Base-by-base conservation (phyloP, 2,888 invertebrate genomes). In the Trisateles emortualis region DNA sequence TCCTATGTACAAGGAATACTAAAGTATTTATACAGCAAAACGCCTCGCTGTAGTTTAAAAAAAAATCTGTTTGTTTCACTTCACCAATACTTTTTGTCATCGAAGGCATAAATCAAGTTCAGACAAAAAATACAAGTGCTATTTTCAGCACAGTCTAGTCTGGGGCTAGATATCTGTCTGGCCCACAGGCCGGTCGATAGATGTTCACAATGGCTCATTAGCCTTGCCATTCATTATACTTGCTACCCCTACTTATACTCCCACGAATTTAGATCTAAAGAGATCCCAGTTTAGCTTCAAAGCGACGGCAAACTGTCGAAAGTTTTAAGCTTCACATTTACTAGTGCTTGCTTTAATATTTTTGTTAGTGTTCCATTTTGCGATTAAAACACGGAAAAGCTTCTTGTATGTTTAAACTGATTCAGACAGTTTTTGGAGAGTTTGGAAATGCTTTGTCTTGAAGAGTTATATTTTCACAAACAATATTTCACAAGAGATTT, bases 211-310 rank as follows among this genome's bases (percentile, higher is more conserved):
- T 60, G 63, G 53, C 72, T 76, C 72, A 77, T 75, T 78, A 79
- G 54, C 51, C 55, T 47, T 55, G 47, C 60, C 64, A 64, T 75
- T 75, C 64, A 78, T 79, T 79, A 79, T 69, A 72, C 68, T 74
- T 64, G 22, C 76, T 72, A 78, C 58, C 49, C 56, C 41, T 48
- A 60, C 53, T 57, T 64, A 51, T 38, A 52, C 45, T 17, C 17
- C 41, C 32, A 19, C 42, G 10, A 59, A 55, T 51, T 43, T 36
- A 45, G 16, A 17, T 43, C 8, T 49, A 32, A 48, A 52, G 22
- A 56, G 33, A 48, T 48, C 26, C 17, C 49, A 40, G 59, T 45
- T 55, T 38, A 52, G 24, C 41, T 30, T 8, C 14, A n/a, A 17
- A 33, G 43, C 29, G 51, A 45, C 43, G n/a, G 13, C 13, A 33